A percentile compares a stretch with the other conserved stretches of the same genome.
phyloP scores from a whole-genome alignment of 2,888 invertebrate genomes.

The Pyralis farinalis region DNA sequence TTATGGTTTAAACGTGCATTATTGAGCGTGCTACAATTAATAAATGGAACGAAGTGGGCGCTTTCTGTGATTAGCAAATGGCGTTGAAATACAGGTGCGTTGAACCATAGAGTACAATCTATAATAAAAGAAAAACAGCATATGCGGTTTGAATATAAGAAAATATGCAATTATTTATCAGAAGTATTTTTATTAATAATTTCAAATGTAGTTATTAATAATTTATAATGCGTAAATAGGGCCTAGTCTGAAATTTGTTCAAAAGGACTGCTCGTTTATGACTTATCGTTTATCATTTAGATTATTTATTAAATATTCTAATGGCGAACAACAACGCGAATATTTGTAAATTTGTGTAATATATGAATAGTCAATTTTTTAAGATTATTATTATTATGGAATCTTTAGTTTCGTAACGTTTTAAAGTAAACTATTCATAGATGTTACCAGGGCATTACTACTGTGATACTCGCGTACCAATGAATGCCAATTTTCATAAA shows the following conservation, averaged over 20 bases:
- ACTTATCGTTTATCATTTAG: conserved; percentile 13
- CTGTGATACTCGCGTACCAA: conserved; percentile 53
- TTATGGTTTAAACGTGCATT: not conserved
- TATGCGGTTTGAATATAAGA: not conserved
- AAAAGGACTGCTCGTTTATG: conserved; percentile 41
- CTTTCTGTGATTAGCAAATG: too few relatives aligned
- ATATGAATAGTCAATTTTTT: not conserved
- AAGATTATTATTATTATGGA: conserved; percentile 8
- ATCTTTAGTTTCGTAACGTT: not conserved
- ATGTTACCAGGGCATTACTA: conserved; percentile 28
- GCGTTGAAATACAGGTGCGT: conserved; percentile 1
- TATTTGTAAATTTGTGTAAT: not conserved
- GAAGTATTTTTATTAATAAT: conserved; percentile 15
- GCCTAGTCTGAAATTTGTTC: conserved; percentile 57
- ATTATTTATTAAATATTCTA: not conserved
- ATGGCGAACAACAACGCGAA: too few relatives aligned
- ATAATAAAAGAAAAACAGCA: not conserved
- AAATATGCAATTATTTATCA: conserved; percentile 1
- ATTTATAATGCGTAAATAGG: conserved; percentile 25
- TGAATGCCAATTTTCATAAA: conserved; percentile 30
- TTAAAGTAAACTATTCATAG: too few relatives aligned
- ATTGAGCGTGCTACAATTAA: too few relatives aligned
- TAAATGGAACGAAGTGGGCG: too few relatives aligned
- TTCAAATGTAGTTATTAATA: conserved; percentile 28
- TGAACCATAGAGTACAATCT: not conserved